These are phyloP conservation scores for Pipistrellus pipistrellus DNA, from an alignment of 2,797 vertebrate genomes.

Conservation along the genomic window DNA sequence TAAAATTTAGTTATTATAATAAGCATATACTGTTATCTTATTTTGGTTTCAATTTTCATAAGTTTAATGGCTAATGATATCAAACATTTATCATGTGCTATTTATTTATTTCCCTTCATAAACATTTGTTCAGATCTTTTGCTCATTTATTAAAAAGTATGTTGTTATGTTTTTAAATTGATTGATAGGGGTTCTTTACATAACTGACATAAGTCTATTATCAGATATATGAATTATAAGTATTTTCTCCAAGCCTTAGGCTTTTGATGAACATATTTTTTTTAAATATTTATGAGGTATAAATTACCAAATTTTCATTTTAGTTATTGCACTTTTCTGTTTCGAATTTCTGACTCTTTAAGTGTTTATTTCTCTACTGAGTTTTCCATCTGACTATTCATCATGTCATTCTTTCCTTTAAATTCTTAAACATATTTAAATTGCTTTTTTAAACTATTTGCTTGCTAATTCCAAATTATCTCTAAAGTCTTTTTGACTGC, in stretches of 20 bases:
- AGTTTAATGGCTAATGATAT: neutral
- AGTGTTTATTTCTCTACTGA: neutral
- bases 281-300: neutral
- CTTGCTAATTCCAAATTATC: neutral
- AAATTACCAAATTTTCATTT: conserved; percentile 49
- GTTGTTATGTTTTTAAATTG: neutral
- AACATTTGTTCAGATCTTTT: neutral
- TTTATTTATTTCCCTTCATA: conserved; percentile 32
- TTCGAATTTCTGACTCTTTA: neutral
- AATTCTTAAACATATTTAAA: conserved; percentile 34
- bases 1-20: conserved; percentile 24
- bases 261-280: conserved; percentile 16
- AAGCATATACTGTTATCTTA: neutral
- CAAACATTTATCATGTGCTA: neutral
- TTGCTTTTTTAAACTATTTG: neutral
- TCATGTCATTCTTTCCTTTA: conserved; percentile 10
- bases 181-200: neutral
- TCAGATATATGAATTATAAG: neutral
- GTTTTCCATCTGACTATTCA: conserved; percentile 9
- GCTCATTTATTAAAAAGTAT: conserved; percentile 7
- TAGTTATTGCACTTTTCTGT: neutral
- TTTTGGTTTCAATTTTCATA: neutral
- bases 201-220: conserved; percentile 1
- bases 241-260: neutral
- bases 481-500: neutral